A percentile compares a stretch with the other conserved stretches of the same genome.
phyloP scores from a whole-genome alignment of 2,888 invertebrate genomes.

The Drosophila leonis region DNA sequence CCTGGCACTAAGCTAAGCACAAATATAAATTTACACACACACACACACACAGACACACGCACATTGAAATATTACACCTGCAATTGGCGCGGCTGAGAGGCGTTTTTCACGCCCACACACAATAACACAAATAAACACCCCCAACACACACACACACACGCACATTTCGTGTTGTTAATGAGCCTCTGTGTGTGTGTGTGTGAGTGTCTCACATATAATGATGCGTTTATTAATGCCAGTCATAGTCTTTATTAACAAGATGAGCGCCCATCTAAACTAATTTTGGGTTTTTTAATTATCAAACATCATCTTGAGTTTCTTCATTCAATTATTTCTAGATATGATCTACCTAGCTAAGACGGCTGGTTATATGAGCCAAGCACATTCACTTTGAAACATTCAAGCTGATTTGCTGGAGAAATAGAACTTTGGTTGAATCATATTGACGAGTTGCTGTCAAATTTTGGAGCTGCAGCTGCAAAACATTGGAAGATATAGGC shows the following conservation, averaged over 20 bases:
- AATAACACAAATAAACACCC: slow-evolving; percentile 52
- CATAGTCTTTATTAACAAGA: slow-evolving; percentile 70
- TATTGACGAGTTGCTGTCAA: neutral
- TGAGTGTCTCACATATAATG: slow-evolving; percentile 45
- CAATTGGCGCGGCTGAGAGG: slow-evolving; percentile 63
- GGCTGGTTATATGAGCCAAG: slow-evolving; percentile 5
- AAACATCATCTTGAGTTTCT: slow-evolving; percentile 42
- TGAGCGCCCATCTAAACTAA: slow-evolving; percentile 59
- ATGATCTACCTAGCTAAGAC: slow-evolving; percentile 1
- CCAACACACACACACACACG: slow-evolving; percentile 19
- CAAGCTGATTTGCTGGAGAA: neutral
- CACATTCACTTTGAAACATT: neutral
- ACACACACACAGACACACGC: slow-evolving; percentile 31
- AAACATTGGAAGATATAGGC: too few relatives aligned
- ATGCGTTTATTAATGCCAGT: slow-evolving; percentile 72
- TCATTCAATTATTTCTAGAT: slow-evolving; percentile 30
- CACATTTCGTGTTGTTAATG: slow-evolving; percentile 36
- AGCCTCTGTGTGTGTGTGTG: slow-evolving; percentile 25
- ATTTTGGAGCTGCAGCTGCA: too few relatives aligned
- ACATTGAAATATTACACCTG: slow-evolving; percentile 79
- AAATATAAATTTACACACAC: slow-evolving; percentile 70
- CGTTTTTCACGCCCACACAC: slow-evolving; percentile 52
- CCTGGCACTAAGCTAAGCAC: slow-evolving; percentile 66
- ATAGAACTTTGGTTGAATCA: neutral
- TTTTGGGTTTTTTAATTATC: slow-evolving; percentile 61